A percentile compares a stretch with the other conserved stretches of the same genome.
Conservation (phyloP, 2,113 vertebrate genomes). For the Machaerirhynchus nigripectus region DNA sequence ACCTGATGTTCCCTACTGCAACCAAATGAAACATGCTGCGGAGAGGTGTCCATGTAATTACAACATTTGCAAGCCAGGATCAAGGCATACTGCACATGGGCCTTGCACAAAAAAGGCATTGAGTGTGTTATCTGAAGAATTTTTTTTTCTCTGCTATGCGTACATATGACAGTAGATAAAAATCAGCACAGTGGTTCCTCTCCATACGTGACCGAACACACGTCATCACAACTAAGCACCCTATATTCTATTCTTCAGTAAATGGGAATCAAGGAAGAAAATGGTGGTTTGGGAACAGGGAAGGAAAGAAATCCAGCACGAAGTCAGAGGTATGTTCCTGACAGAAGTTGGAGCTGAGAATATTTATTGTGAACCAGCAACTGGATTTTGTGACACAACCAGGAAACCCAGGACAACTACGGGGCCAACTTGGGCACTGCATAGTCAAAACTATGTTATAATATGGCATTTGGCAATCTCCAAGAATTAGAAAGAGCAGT, state of each 20-base stretch:
- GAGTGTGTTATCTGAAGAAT: background rate
- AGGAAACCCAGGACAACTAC: background rate
- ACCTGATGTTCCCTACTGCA: background rate
- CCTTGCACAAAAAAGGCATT: constrained; percentile 6
- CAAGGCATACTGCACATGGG: background rate
- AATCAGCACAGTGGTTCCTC: background rate
- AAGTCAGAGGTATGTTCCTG: background rate
- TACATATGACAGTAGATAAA: background rate
- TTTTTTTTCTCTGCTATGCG: background rate
- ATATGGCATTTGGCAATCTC: background rate
- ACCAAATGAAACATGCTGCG: background rate
- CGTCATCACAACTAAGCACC: background rate
- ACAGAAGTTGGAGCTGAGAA: background rate
- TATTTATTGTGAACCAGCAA: background rate
- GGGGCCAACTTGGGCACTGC: background rate
- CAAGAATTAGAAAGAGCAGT: background rate
- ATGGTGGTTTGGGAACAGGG: background rate
- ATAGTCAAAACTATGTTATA: background rate
- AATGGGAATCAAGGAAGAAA: background rate
- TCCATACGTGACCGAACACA: background rate
- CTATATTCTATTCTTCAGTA: background rate
- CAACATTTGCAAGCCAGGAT: background rate
- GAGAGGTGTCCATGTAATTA: background rate
- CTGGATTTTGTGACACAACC: background rate
- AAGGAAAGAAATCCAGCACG: background rate